Percentiles rank a stretch among this genome's conserved stretches.
Conservation (phyloP, 2,888 invertebrate species). For the Zaprionus bogoriensis region DNA sequence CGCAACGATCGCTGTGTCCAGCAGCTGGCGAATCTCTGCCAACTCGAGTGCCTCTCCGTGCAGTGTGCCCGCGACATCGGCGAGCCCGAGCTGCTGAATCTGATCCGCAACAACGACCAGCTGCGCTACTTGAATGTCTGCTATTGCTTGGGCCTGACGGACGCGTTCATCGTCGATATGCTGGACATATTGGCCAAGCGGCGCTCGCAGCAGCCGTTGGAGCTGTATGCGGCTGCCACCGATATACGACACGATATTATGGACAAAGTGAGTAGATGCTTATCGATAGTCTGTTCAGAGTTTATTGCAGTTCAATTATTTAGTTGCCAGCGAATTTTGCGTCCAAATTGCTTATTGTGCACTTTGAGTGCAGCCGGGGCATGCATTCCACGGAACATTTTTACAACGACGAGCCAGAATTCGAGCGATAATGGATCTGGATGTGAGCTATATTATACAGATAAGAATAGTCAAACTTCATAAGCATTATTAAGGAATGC, state of each 20-base stretch:
- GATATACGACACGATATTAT: constrained; percentile 61
- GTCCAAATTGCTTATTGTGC: constrained; percentile 43
- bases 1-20: constrained; percentile 52
- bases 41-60: constrained; percentile 57
- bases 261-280: constrained; percentile 59
- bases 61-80: constrained; percentile 61
- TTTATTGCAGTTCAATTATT: background rate
- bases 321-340: constrained; percentile 54
- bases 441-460: constrained; percentile 20
- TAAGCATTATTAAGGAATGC: constrained; percentile 18
- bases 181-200: constrained; percentile 42
- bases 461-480: constrained; percentile 20
- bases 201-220: constrained; percentile 34
- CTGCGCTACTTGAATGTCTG: constrained; percentile 59
- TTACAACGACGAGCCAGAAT: constrained; percentile 62
- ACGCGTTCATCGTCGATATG: constrained; percentile 50
- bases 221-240: constrained; percentile 63
- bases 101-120: constrained; percentile 52
- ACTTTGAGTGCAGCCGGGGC: constrained; percentile 66
- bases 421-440: constrained; percentile 47
- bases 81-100: constrained; percentile 40
- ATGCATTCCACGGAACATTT: constrained; percentile 47
- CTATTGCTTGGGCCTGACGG: constrained; percentile 60
- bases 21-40: constrained; percentile 37
- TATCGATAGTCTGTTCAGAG: accelerated